Percentiles rank a stretch among this genome's conserved stretches.
These are phyloP conservation scores for Spongia lamella DNA, from an alignment of 37 sponge, comb jelly and placozoan genomes.

Conservation along the genomic window DNA sequence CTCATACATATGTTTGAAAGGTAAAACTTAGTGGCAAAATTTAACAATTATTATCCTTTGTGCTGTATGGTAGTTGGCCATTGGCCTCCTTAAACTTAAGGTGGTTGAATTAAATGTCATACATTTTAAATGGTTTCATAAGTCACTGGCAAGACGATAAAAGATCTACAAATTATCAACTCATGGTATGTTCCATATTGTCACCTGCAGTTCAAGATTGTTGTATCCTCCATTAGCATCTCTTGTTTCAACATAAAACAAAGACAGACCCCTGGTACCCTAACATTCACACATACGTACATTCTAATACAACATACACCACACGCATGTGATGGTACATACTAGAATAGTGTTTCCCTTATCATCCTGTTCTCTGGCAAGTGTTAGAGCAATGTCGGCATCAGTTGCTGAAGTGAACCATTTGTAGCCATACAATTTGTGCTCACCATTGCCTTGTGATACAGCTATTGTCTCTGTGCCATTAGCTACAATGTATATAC, in stretches of 20 bases:
- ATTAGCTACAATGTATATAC: constrained; percentile 28
- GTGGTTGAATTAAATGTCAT: too few species aligned
- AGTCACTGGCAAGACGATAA: too few species aligned
- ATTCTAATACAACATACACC: not conserved
- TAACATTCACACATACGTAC: constrained; percentile 1
- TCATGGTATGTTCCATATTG: too few species aligned
- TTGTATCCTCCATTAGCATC: constrained; percentile 43
- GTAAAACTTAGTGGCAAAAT: too few species aligned
- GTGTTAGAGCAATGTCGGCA: constrained; percentile 85
- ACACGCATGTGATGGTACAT: not conserved
- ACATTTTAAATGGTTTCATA: too few species aligned
- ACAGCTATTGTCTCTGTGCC: constrained; percentile 82
- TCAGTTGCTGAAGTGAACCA: constrained; percentile 98
- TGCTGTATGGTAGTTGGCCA: too few species aligned
- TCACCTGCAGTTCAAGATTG: constrained; percentile 64
- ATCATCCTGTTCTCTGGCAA: constrained; percentile 65
- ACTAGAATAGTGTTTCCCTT: constrained; percentile 44
- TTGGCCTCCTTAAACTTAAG: too few species aligned
- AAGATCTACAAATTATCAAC: too few species aligned
- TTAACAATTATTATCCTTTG: too few species aligned
- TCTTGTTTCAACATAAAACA: constrained; percentile 78
- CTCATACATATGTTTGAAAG: too few species aligned
- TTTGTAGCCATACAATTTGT: constrained; percentile 86
- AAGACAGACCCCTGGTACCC: constrained; percentile 70
- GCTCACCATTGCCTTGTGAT: constrained; percentile 35